Evolutionary conservation across 2,113 vertebrate species (phyloP), one percentile per base, ranked within the genome.

Genomic region (Tachysurus vachellii): DNA sequence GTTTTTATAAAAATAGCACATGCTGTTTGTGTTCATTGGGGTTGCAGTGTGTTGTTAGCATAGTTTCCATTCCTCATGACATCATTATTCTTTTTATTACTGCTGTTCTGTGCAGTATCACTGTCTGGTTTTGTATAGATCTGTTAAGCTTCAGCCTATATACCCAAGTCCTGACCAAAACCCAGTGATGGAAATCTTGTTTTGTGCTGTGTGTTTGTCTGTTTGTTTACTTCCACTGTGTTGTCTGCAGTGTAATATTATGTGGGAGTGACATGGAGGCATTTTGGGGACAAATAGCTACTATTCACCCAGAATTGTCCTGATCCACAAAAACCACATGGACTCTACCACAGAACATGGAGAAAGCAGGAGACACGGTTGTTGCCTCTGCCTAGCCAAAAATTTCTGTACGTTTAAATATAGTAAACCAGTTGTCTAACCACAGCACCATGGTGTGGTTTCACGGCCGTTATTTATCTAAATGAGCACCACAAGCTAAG

Each of bases 401-500:
- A 88, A 14, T 83, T 88, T 76, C 61, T 59, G 86, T 82, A 90
- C 86, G 89, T 93, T 91, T 91, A 92, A 91, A 92, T 92, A 90
- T 91, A 89, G 89, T 85, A 84, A 80, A 70, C 81, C 85, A 89
- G 79, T 91, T 80, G 90, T 87, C 66, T 88, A 85, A 93, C 93
- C 91, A 4, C 93, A 92, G 91, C 61, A 88, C 26, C 89, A 88
- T 76, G 71, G 88, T 91, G 93, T 91, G 93, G 94, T 94, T 95
- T 91, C 83, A 92, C 94, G 90, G 88, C 88, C 82, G 89, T 82
- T 85, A 91, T 93, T 93, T 92, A 90, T 94, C 92, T 93, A 90
- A 92, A 92, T 93, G 90, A 91, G 90, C 88, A 73, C 87, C 83
- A 47, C 80, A 80, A 31, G 56, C 44, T 56, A 83, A 81, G 62